Conservation (phyloP, 2,113 vertebrate species). For the Sebastes schlegelii region DNA sequence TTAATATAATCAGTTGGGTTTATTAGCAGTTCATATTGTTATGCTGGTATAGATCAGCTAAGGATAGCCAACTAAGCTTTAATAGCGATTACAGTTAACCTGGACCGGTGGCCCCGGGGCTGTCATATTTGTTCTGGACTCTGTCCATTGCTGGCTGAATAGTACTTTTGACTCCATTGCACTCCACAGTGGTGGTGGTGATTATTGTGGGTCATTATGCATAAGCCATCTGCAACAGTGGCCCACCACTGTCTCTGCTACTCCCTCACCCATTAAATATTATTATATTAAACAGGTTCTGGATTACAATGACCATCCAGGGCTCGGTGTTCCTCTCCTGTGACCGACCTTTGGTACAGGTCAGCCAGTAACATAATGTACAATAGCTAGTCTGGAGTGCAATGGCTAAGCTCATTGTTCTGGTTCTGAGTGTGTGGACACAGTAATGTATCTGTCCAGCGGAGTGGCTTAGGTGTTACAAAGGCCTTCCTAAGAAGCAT, state of each 20-base stretch:
- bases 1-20: background rate
- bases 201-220: conserved; percentile 41
- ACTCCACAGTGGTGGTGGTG: conserved; percentile 5
- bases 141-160: conserved; percentile 29
- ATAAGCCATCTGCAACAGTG: conserved; percentile 42
- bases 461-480: conserved; percentile 33
- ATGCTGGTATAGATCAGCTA: background rate
- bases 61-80: conserved; percentile 12
- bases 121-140: conserved; percentile 32
- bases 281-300: conserved; percentile 33
- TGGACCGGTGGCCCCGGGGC: background rate
- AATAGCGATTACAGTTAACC: background rate
- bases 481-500: conserved; percentile 38
- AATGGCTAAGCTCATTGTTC: conserved; percentile 38
- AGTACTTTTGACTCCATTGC: conserved; percentile 1
- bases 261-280: conserved; percentile 40
- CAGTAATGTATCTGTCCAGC: conserved; percentile 46
- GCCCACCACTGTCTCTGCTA: conserved; percentile 26
- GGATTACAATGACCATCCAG: conserved; percentile 14
- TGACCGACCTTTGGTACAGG: conserved; percentile 33
- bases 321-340: conserved; percentile 34
- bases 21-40: background rate
- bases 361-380: conserved; percentile 41
- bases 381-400: conserved; percentile 30
- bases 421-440: conserved; percentile 40